These are phyloP conservation scores for Nixonia krombeini DNA, from an alignment of 1,140 invertebrate species.

Conservation along the genomic window DNA sequence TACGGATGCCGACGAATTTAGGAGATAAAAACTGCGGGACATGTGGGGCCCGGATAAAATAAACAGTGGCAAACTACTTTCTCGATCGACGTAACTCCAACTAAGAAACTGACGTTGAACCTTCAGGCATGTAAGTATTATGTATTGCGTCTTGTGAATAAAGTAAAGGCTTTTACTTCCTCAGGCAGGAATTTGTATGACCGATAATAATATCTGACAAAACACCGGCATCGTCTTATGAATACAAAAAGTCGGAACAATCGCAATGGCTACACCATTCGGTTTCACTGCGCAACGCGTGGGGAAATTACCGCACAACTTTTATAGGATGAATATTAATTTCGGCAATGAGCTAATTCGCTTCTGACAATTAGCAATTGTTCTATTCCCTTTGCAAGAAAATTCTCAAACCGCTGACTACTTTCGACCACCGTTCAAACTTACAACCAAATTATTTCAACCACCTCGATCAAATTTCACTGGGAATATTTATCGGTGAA, in stretches of 20 bases:
- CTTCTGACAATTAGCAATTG: no score
- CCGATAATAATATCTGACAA: not conserved
- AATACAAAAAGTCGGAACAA: not conserved
- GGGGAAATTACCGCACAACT: no score
- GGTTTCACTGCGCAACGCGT: not conserved
- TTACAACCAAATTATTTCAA: no score
- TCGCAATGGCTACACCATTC: not conserved
- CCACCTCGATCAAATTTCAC: no score
- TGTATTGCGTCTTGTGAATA: constrained; percentile 18
- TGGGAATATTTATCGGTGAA: no score
- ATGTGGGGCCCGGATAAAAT: constrained; percentile 27
- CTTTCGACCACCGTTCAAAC: no score
- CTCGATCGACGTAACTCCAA: constrained; percentile 36
- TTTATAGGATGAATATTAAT: no score
- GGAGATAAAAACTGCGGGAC: constrained; percentile 31
- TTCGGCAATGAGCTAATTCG: not conserved
- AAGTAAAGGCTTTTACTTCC: constrained; percentile 12
- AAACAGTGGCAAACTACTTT: constrained; percentile 41
- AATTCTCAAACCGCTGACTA: no score
- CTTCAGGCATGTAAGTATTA: constrained; percentile 4
- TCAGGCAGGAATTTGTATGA: constrained; percentile 6
- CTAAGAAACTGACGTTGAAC: constrained; percentile 26
- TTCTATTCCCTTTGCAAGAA: not conserved
- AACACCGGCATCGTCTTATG: not conserved
- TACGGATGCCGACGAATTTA: not conserved